Base-by-base conservation (phyloP, 2,113 vertebrate genomes). In the Tricholaema leucomelas region DNA sequence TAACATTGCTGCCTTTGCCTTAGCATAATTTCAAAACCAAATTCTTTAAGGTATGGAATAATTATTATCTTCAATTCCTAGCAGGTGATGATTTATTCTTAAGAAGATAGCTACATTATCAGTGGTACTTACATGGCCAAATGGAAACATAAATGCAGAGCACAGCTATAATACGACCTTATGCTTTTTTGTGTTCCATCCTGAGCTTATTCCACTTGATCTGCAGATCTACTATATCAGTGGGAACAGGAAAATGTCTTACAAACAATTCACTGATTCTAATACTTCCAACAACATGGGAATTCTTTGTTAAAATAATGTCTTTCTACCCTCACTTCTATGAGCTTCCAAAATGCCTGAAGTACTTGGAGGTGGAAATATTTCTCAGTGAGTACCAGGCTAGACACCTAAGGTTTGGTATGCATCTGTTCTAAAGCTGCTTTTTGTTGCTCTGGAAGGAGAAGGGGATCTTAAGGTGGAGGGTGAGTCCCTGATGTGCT, bases 101-200 rank as follows among this genome's bases (percentile, higher is more conserved):
- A 70, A 74, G 63, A 56, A 35, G 35, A 52, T 23, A 64, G 6
- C 9, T 67, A 15, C 21, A 13, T 54, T 48, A 31, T 63, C 17
- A 82, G 12, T 18, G 35, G n/a, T 50, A 63, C 7, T 18, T 82
- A 20, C 1, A 10, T 52, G 7, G 15, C 33, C 35, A 48, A 70
- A 38, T 33, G 19, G 25, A 59, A 71, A 55, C 19, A 30, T 6
- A 69, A 38, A 69, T 14, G n/a, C 48, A 72, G 15, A 90, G 9
- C 16, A 75, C 7, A 12, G 5, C 31, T 55, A 84, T 19, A 31
- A 10, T n/a, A 11, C 1, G 5, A 65, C 42, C 23, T 61, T 67
- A 0, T 25, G 4, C 0, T 0, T 65, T 38, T 64, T 50, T 23
- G 25, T 38, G 11, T 59, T 88, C 15, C 21, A 55, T 5, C 10